phyloP scores from a whole-genome alignment of 92 coral and sea anemone genomes.

The Umimayanthus chanpuru region DNA sequence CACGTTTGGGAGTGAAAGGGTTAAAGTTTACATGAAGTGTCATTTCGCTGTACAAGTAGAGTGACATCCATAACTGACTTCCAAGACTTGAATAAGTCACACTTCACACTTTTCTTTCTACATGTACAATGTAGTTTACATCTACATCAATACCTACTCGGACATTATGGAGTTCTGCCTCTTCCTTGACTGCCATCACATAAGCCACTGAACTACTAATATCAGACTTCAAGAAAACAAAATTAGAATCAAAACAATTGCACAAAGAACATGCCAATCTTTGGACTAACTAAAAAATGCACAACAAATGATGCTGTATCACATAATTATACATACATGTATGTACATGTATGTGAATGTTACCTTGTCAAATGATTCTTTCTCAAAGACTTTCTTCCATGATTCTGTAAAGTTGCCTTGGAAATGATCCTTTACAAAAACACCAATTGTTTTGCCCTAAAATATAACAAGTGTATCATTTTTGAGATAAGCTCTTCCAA shows the following conservation, averaged over 20 bases:
- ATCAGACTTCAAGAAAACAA: constrained; percentile 68
- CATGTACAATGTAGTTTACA: neutral
- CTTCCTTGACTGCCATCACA: constrained; percentile 92
- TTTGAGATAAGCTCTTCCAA: neutral
- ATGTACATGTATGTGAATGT: neutral
- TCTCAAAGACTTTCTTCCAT: constrained; percentile 83
- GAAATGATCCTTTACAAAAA: constrained; percentile 90
- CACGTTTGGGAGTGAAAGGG: too few species aligned
- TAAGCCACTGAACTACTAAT: constrained; percentile 91
- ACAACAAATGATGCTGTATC: neutral
- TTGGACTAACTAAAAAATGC: neutral
- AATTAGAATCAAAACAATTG: neutral
- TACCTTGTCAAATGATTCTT: constrained; percentile 91
- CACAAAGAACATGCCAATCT: neutral
- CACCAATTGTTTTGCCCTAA: constrained; percentile 89
- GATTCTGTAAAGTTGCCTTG: constrained; percentile 89
- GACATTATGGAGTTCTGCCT: constrained; percentile 79
- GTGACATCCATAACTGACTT: too few species aligned
- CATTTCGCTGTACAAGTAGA: too few species aligned
- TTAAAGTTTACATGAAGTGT: too few species aligned
- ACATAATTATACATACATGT: neutral
- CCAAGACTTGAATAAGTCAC: neutral
- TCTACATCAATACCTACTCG: constrained; percentile 65
- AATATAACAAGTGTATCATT: neutral
- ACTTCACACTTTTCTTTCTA: neutral